These are phyloP conservation scores for Drosophila neonasuta DNA, from an alignment of 2,888 invertebrate species.

Conservation along the genomic window DNA sequence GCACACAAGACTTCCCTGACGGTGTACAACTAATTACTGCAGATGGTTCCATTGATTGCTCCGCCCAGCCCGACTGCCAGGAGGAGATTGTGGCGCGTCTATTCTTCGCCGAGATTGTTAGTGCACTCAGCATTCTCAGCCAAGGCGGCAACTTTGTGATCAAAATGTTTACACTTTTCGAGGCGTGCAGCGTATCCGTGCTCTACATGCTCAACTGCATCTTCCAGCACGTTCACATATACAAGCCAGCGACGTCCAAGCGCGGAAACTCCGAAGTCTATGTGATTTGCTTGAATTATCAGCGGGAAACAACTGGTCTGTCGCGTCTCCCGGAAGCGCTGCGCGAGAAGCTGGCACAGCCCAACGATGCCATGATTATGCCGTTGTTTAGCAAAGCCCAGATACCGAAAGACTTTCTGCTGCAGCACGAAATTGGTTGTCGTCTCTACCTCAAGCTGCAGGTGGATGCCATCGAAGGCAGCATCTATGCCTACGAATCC, in stretches of 20 bases:
- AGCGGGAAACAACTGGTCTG: constrained; percentile 58
- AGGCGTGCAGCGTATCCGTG: constrained; percentile 89
- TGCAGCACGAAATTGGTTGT: constrained; percentile 86
- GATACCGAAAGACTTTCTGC: constrained; percentile 86
- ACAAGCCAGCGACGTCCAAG: constrained; percentile 96
- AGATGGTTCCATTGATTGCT: constrained; percentile 96
- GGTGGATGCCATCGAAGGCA: constrained; percentile 86
- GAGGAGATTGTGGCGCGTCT: constrained; percentile 90
- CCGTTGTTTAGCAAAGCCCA: constrained; percentile 85
- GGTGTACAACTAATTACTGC: constrained; percentile 90
- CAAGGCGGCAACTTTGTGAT: constrained; percentile 90
- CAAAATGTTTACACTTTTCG: constrained; percentile 95
- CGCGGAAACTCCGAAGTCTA: constrained; percentile 97
- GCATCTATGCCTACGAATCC: constrained; percentile 85
- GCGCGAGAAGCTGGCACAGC: constrained; percentile 42
- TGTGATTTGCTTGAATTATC: constrained; percentile 86
- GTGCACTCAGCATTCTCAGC: constrained; percentile 88
- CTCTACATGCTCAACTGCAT: constrained; percentile 90
- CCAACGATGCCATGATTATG: constrained; percentile 54
- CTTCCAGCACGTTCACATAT: constrained; percentile 89
- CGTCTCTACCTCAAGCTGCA: constrained; percentile 87
- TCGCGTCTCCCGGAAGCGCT: constrained; percentile 58
- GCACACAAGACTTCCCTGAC: constrained; percentile 79
- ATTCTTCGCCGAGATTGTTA: constrained; percentile 91
- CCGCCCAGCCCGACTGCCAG: constrained; percentile 92